Evolutionary conservation across 2,113 vertebrate genomes (phyloP), one percentile per base, ranked within the genome.

Genomic region (Oxygymnocypris stewartii): DNA sequence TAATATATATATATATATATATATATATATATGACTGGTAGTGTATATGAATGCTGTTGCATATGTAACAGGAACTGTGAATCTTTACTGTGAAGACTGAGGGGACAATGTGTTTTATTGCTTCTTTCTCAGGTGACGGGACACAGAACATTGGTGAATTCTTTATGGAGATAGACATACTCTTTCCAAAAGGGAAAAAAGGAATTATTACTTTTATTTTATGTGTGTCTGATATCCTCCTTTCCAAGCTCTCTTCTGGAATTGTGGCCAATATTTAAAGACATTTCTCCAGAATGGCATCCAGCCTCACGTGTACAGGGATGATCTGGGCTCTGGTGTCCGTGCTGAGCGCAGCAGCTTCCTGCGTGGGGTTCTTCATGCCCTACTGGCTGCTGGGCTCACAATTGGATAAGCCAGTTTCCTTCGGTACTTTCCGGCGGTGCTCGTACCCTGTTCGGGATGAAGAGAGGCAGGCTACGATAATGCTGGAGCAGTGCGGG

Each of bases 301-400:
- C 97, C 25, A 99, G 98, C 89, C 95, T 99, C 88, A 99, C 98
- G 1, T 97, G 96, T 35, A 90, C 95, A 0, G 98, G 98, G 0
- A 16, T 96, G 1, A 86, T 98, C 89, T 99, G 98, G 98, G 95
- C 98, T 37, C 90, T 98, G 87, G 94, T 99, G 83, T 99, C 98
- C 12, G 95, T 99, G 89, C 93, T 99, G 13, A 97, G 96, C 0
- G 97, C 98, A 0, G 96, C 95, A 0, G 93, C 96, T 23, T 97
- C 97, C 87, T 99, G 98, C 0, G 97, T 98, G 85, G 98, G 98
- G 12, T 99, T 98, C 95, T 99, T 99, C 89, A 98, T 99, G 98
- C 98, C 98, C 61, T 99, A 99, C 93, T 99, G 98, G 98, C 96
- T 99, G 69, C 93, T 99, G 94, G 98, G 98, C 0, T 96, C 95